Conservation (phyloP, 1,140 invertebrate genomes). For the Macrobrachium rosenbergii region DNA sequence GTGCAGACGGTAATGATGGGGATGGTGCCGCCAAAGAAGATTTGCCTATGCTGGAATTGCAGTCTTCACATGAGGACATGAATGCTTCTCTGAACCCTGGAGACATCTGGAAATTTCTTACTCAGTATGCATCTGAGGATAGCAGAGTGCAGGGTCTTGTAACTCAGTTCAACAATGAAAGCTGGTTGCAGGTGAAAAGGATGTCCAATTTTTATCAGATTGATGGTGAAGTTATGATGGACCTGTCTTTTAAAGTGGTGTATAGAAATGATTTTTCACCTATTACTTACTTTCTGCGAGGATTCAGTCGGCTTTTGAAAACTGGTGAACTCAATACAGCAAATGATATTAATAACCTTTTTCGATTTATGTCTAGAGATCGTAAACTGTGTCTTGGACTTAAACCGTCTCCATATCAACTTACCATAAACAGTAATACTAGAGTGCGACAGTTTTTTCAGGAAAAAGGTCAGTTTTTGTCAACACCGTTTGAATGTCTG, state of each 20-base stretch:
- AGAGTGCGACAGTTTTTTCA: constrained; percentile 48
- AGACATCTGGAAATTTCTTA: constrained; percentile 46
- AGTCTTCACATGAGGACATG: constrained; percentile 30
- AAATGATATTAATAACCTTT: constrained; percentile 35
- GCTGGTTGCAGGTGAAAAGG: constrained; percentile 51
- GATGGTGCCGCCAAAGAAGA: neutral
- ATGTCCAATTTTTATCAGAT: constrained; percentile 47
- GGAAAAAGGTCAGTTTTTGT: constrained; percentile 47
- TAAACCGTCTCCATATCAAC: constrained; percentile 54
- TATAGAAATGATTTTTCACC: constrained; percentile 32
- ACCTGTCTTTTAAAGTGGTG: constrained; percentile 44
- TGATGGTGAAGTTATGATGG: constrained; percentile 45
- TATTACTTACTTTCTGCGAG: constrained; percentile 28
- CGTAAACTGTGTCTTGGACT: constrained; percentile 58
- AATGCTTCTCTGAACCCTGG: constrained; percentile 14
- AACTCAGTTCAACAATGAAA: constrained; percentile 51
- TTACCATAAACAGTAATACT: constrained; percentile 39
- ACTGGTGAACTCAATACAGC: constrained; percentile 31
- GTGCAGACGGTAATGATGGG: constrained; percentile 6
- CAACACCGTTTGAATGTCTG: constrained; percentile 54
- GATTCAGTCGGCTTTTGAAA: constrained; percentile 30
- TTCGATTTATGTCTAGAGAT: constrained; percentile 30
- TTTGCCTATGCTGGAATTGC: constrained; percentile 10
- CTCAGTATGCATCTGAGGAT: constrained; percentile 44
- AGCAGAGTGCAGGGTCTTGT: constrained; percentile 35